phyloP scores from a whole-genome alignment of 1,140 invertebrate species.

The Batillaria attramentaria region DNA sequence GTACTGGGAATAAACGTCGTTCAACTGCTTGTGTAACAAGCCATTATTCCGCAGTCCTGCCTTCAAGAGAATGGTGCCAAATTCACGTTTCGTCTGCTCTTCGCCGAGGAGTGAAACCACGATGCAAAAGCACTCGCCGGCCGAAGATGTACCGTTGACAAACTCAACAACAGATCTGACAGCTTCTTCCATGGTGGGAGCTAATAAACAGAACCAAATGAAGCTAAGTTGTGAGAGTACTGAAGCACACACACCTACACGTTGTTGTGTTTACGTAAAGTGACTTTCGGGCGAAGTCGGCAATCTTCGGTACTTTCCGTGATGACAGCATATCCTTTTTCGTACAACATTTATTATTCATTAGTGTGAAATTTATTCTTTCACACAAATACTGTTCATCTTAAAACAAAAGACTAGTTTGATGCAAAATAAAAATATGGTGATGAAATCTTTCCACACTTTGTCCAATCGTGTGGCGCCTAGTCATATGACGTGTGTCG shows the following conservation, averaged over 20 bases:
- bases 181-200: not conserved
- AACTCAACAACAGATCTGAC: not conserved
- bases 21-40: not conserved
- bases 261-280: not conserved
- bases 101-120: constrained; percentile 12
- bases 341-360: too few relatives aligned
- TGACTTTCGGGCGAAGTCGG: not conserved
- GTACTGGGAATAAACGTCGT: not conserved
- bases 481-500: constrained; percentile 32
- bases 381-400: too few relatives aligned
- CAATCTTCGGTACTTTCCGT: constrained; percentile 1
- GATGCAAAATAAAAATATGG: too few relatives aligned
- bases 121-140: constrained; percentile 20
- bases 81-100: constrained; percentile 6
- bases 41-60: not conserved
- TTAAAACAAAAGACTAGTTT: too few relatives aligned
- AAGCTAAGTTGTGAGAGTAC: not conserved
- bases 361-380: too few relatives aligned
- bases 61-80: not conserved
- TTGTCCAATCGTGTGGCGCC: constrained; percentile 25
- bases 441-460: too few relatives aligned
- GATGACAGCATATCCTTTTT: too few relatives aligned
- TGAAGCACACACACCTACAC: not conserved
- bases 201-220: too few relatives aligned
- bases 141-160: not conserved